Percentiles rank a stretch among this genome's conserved stretches.
These are phyloP conservation scores for Cebidichthys violaceus DNA, from an alignment of 2,113 vertebrate species.

Conservation along the genomic window DNA sequence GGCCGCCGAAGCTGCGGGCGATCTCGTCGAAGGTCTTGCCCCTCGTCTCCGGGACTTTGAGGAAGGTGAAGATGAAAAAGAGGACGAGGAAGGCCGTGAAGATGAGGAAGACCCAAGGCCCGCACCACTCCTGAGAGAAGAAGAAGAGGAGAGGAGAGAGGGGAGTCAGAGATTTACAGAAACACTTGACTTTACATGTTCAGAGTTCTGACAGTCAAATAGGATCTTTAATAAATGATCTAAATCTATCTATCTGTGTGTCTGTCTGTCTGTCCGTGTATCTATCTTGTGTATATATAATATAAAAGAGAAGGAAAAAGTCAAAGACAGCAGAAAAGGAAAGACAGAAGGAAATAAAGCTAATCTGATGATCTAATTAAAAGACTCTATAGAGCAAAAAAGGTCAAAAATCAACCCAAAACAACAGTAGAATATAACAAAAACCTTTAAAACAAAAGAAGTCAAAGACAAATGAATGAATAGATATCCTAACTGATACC, in stretches of 20 bases:
- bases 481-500: background rate
- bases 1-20: conserved; percentile 80
- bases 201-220: background rate
- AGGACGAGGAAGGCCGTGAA: conserved; percentile 88
- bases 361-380: background rate
- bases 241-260: too few relatives aligned
- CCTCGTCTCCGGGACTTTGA: conserved; percentile 95
- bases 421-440: background rate
- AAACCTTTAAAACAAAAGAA: background rate
- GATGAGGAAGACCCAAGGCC: conserved; percentile 93
- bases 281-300: background rate
- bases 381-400: background rate
- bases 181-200: background rate
- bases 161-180: background rate
- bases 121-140: conserved; percentile 78
- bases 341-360: background rate
- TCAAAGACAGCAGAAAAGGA: too few relatives aligned
- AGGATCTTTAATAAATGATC: background rate
- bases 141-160: background rate
- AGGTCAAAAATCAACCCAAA: too few relatives aligned
- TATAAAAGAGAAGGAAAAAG: background rate
- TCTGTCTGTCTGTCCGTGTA: background rate
- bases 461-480: too few relatives aligned
- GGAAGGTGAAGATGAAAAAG: conserved; percentile 94
- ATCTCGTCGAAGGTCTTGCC: conserved; percentile 98